A percentile compares a stretch with the other conserved stretches of the same genome.
Evolutionary conservation across 2,888 invertebrate species (phyloP).

Genomic region (Cheiracanthium punctorium): DNA sequence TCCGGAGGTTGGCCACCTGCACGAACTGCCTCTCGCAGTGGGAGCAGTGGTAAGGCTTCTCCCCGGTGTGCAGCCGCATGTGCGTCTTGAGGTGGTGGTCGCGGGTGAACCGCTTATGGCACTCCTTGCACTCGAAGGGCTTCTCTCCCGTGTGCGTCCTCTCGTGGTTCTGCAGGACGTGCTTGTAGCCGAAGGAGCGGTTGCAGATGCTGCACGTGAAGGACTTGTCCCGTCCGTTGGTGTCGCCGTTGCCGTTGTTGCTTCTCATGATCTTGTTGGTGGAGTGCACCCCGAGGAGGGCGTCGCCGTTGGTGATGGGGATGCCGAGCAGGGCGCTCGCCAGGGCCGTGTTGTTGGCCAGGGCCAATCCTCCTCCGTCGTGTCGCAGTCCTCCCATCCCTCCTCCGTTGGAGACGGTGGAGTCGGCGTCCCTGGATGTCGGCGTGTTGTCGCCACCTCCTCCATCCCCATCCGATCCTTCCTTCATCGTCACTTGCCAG

Average conservation of each 20-base stretch:
- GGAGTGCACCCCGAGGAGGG: slow-evolving; percentile 21
- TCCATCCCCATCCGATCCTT: slow-evolving; percentile 59
- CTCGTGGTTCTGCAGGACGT: slow-evolving; percentile 95
- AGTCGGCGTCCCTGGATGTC: slow-evolving; percentile 62
- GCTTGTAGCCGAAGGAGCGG: slow-evolving; percentile 93
- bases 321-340: slow-evolving; percentile 51
- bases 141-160: slow-evolving; percentile 95
- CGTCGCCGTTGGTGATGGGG: slow-evolving; percentile 31
- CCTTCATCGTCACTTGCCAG: slow-evolving; percentile 64
- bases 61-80: slow-evolving; percentile 92
- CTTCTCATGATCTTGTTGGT: slow-evolving; percentile 32
- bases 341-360: slow-evolving; percentile 21
- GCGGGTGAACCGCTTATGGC: slow-evolving; percentile 92
- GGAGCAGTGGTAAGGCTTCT: slow-evolving; percentile 93
- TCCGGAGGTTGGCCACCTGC: slow-evolving; percentile 91
- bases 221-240: slow-evolving; percentile 81
- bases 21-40: slow-evolving; percentile 94
- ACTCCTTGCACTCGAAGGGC: slow-evolving; percentile 93
- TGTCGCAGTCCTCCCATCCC: neutral
- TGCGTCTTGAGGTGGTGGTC: slow-evolving; percentile 95
- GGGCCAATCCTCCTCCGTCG: neutral
- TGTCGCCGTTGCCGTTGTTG: slow-evolving; percentile 12
- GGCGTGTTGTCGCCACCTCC: slow-evolving; percentile 50
- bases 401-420: slow-evolving; percentile 60
- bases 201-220: slow-evolving; percentile 92